Evolutionary conservation across 2,888 invertebrate species (phyloP).

Genomic region (Dryadula phaetusa): DNA sequence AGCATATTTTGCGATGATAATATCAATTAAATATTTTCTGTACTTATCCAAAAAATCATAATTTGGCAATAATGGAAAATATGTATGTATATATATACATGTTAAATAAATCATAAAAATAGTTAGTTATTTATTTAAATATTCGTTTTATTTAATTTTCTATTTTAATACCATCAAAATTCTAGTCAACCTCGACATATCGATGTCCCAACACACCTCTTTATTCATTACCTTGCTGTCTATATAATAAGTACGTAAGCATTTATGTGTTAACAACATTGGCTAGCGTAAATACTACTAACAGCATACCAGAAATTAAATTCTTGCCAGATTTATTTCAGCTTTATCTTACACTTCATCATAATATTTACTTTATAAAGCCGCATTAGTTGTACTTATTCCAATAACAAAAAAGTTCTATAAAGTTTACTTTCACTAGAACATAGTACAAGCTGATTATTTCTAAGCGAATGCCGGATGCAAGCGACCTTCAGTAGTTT

Average conservation of each 20-base stretch:
- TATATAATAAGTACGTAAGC: constrained; percentile 26
- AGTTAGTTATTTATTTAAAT: too few relatives aligned
- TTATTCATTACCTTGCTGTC: constrained; percentile 38
- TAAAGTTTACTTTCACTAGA: constrained; percentile 36
- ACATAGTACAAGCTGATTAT: constrained; percentile 18
- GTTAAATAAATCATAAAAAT: too few relatives aligned
- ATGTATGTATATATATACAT: too few relatives aligned
- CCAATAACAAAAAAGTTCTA: not conserved
- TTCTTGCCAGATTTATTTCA: not conserved
- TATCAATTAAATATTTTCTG: too few relatives aligned
- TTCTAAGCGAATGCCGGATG: constrained; percentile 59
- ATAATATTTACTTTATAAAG: not conserved
- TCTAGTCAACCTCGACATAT: constrained; percentile 37
- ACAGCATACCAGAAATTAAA: not conserved
- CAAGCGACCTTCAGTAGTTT: constrained; percentile 74
- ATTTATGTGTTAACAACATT: constrained; percentile 35
- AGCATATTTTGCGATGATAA: too few relatives aligned
- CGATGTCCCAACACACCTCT: constrained; percentile 35
- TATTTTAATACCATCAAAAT: not conserved
- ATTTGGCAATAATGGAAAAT: not conserved
- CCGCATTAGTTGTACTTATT: not conserved
- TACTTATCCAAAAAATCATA: too few relatives aligned
- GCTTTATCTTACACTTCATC: not conserved
- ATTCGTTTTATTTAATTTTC: not conserved
- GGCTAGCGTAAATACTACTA: constrained; percentile 24